Percentiles rank a stretch among this genome's conserved stretches.
phyloP scores from a whole-genome alignment of 1,140 invertebrate genomes.

The Agrilus planipennis region DNA sequence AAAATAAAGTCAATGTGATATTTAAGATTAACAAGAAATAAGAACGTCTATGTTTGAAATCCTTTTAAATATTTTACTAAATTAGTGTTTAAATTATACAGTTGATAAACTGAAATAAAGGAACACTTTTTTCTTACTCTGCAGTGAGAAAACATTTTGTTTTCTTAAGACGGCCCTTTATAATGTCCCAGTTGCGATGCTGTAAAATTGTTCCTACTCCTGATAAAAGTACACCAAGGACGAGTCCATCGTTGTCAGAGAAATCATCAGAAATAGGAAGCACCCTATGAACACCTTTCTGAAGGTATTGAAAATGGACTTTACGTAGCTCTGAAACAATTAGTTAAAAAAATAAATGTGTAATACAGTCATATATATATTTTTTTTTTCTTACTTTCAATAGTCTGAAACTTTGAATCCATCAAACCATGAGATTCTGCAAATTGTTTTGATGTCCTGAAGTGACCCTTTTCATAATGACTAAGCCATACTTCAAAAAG shows the following conservation, averaged over 20 bases:
- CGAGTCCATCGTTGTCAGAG: constrained; percentile 29
- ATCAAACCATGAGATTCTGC: constrained; percentile 21
- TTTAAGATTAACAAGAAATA: too few relatives aligned
- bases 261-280: constrained; percentile 24
- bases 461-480: constrained; percentile 16
- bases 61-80: too few relatives aligned
- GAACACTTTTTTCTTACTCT: constrained; percentile 21
- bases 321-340: constrained; percentile 28
- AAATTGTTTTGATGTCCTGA: constrained; percentile 13
- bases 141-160: constrained; percentile 24
- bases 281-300: constrained; percentile 20
- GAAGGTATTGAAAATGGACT: constrained; percentile 29
- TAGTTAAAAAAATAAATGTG: too few relatives aligned
- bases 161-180: constrained; percentile 27
- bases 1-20: too few relatives aligned
- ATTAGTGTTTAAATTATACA: background rate
- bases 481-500: constrained; percentile 28
- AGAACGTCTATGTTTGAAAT: too few relatives aligned
- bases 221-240: constrained; percentile 28
- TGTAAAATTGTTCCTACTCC: constrained; percentile 27
- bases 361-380: too few relatives aligned
- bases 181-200: constrained; percentile 25
- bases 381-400: constrained; percentile 29
- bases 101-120: too few relatives aligned
- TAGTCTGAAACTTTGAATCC: constrained; percentile 21